Percentiles rank a stretch among this genome's conserved stretches.
phyloP scores from a whole-genome alignment of 1,140 invertebrate genomes.

The Drosophila funebris region DNA sequence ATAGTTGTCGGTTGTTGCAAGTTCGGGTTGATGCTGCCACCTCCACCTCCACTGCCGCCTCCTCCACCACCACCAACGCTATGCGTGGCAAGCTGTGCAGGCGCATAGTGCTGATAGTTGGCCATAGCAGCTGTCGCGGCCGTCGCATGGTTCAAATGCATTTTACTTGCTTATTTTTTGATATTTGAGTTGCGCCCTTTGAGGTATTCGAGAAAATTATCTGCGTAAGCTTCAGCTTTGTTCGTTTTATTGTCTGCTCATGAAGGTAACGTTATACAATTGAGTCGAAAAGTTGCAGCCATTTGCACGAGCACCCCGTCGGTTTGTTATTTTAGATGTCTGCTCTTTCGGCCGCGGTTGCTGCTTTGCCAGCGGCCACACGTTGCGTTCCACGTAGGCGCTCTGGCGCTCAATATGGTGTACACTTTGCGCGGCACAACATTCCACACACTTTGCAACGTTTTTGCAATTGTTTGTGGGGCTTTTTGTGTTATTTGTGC shows the following conservation, averaged over 20 bases:
- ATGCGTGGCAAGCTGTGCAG: slow-evolving; percentile 71
- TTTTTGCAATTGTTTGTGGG: slow-evolving; percentile 32
- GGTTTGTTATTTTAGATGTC: slow-evolving; percentile 79
- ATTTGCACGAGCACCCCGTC: slow-evolving; percentile 55
- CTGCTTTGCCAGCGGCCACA: slow-evolving; percentile 55
- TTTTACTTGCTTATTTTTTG: slow-evolving; percentile 34
- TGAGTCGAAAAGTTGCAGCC: slow-evolving; percentile 53
- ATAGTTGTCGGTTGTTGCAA: slow-evolving; percentile 73
- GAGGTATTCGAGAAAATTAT: slow-evolving; percentile 71
- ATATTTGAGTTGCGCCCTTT: slow-evolving; percentile 43
- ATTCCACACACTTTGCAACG: slow-evolving; percentile 61
- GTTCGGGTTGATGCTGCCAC: slow-evolving; percentile 38
- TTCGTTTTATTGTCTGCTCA: slow-evolving; percentile 67
- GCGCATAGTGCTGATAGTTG: slow-evolving; percentile 79
- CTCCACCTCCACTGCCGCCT: slow-evolving; percentile 35
- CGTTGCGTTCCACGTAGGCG: slow-evolving; percentile 69
- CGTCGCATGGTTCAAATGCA: slow-evolving; percentile 82
- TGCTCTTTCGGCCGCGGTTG: slow-evolving; percentile 54
- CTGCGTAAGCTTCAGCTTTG: slow-evolving; percentile 27
- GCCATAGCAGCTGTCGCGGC: slow-evolving; percentile 78
- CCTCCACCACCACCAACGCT: slow-evolving; percentile 55
- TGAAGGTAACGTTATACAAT: slow-evolving; percentile 70
- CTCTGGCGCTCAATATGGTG: slow-evolving; percentile 36
- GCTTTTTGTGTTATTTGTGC: slow-evolving; percentile 57
- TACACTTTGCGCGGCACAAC: slow-evolving; percentile 52